phyloP scores from a whole-genome alignment of 2,888 invertebrate species.

The Apodemia zela region DNA sequence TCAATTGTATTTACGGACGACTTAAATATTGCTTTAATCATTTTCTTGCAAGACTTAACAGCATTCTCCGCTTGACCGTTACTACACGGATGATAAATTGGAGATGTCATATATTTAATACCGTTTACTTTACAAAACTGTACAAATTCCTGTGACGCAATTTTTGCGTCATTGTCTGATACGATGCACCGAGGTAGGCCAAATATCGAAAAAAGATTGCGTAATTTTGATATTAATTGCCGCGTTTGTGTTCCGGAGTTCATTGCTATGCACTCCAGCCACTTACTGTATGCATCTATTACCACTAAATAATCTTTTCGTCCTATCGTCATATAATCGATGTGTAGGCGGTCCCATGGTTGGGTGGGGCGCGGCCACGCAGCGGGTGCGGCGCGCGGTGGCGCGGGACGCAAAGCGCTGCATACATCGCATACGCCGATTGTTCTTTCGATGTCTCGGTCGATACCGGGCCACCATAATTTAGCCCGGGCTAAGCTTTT shows the following conservation, averaged over 20 bases:
- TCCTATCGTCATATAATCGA: slow-evolving; percentile 31
- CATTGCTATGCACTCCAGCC: slow-evolving; percentile 29
- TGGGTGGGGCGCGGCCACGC: slow-evolving; percentile 22
- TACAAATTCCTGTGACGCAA: slow-evolving; percentile 26
- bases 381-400: slow-evolving; percentile 27
- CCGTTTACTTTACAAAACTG: slow-evolving; percentile 29
- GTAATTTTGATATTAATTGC: slow-evolving; percentile 22
- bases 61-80: slow-evolving; percentile 30
- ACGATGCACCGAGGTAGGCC: slow-evolving; percentile 23
- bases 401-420: slow-evolving; percentile 21
- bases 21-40: slow-evolving; percentile 27
- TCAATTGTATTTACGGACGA: slow-evolving; percentile 19
- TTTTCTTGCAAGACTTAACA: slow-evolving; percentile 27
- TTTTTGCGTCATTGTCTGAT: slow-evolving; percentile 26
- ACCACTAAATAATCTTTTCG: slow-evolving; percentile 28
- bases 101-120: slow-evolving; percentile 28
- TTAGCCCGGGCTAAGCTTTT: slow-evolving; percentile 29
- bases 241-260: neutral
- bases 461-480: neutral
- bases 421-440: slow-evolving; percentile 28
- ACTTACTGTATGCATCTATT: slow-evolving; percentile 31
- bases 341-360: slow-evolving; percentile 29
- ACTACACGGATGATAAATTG: slow-evolving; percentile 29
- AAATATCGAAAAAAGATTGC: slow-evolving; percentile 25
- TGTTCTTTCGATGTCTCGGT: slow-evolving; percentile 29